A percentile compares a stretch with the other conserved stretches of the same genome.
These are phyloP conservation scores for Pitangus sulphuratus DNA, from an alignment of 2,797 vertebrate species.

Conservation along the genomic window DNA sequence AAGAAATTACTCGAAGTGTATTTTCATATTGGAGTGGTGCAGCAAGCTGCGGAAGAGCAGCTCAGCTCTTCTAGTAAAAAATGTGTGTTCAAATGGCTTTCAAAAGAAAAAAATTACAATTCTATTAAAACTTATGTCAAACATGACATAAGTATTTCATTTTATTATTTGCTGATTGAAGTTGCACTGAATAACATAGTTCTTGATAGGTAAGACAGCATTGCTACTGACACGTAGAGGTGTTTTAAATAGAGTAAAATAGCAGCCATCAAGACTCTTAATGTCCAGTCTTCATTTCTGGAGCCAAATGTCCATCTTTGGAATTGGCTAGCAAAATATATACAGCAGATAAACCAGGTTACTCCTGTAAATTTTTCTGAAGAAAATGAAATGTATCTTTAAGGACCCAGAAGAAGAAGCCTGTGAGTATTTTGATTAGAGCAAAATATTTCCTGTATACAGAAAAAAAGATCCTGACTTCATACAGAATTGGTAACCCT, in stretches of 20 bases:
- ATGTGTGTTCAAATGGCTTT: not conserved
- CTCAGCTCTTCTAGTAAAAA: not conserved
- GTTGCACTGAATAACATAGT: not conserved
- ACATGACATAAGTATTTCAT: rapidly evolving
- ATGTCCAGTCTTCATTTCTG: not conserved
- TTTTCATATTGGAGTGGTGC: not conserved
- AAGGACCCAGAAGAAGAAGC: not conserved
- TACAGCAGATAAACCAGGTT: not conserved
- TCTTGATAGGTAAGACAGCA: not conserved
- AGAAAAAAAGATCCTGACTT: not conserved
- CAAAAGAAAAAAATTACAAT: not conserved
- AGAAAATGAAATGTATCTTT: not conserved
- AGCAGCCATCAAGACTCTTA: not conserved
- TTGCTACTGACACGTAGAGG: not conserved
- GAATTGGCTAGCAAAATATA: not conserved
- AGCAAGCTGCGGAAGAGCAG: not conserved
- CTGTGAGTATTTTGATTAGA: not conserved
- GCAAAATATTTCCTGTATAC: not conserved
- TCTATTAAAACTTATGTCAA: not conserved
- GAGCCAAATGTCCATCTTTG: not conserved
- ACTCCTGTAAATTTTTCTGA: not conserved
- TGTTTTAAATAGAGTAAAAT: not conserved
- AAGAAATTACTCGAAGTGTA: not conserved
- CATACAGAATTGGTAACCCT: not conserved
- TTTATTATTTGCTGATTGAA: not conserved